Base-by-base conservation (phyloP, 1,140 invertebrate genomes). In the Hydropsyche tenuis region DNA sequence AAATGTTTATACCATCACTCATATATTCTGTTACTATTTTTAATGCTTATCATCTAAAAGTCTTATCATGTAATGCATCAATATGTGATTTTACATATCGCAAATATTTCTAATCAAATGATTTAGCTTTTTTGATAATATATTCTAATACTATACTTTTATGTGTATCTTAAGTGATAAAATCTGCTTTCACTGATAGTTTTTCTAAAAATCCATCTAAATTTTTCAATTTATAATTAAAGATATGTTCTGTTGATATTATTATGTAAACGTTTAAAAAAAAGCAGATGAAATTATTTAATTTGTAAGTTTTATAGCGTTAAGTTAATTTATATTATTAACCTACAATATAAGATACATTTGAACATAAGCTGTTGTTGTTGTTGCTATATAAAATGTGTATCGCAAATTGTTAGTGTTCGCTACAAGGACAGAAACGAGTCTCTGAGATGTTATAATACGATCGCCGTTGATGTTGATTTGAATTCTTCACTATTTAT, bases 371-470 rank as follows among this genome's bases (percentile, higher is more conserved):
- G 66, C 71, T 68, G 72, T 77, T 77, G 73, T 77, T 77, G 76
- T 77, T 77, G 76, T 77, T 77, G 76, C 76, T 75, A 77, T 77
- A 69, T 73, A 75, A 77, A 75, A 77, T 66, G 72, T 77, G 76
- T 77, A 75, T 69, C 48, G 68, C 68, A 70, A 73, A 73, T 73
- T 75, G 76, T 77, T 77, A 77, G 76, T 77, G 66, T 73, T 75
- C 73, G 70, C 73, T 37, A 23, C 45, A 74, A 74, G 75, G 73
- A 69, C 70, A 77, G 75, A 74, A 74, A 73, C 22, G 69, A 70
- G 75, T 77, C 16, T 73, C 51, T 66, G 68, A 69, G 74, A 72
- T 37, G 9, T 37, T 37, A 37, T 37, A 9, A 37, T 9, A 37
- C 3, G 9, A 9, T 37, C 30, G 30, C 3, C 9, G 9, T 37